Base-by-base conservation (phyloP, 2,113 vertebrate genomes). In the Cyanocitta stelleri region DNA sequence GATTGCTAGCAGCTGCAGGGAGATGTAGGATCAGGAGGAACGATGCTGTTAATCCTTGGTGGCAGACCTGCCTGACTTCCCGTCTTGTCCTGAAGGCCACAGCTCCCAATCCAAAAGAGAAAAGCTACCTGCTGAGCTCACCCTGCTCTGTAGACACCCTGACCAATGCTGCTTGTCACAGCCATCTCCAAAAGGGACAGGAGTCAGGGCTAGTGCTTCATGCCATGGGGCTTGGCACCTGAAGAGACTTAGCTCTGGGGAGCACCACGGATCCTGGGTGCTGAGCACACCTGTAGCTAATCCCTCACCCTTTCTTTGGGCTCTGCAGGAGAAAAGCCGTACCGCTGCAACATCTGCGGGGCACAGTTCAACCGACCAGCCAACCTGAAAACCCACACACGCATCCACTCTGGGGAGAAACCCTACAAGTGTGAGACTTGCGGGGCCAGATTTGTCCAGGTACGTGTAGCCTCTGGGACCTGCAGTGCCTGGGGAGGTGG, bases 351-450 rank as follows among this genome's bases (percentile, higher is more conserved):
- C 95, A 99, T 99, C 92, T 99, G 99, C 0, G 99, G 99, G 13
- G 99, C 99, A 13, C 99, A 99, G 97, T 99, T 99, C 97, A 99
- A 99, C 97, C 98, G 99, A 54, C 99, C 99, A 0, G 99, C 99
- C 89, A 99, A 99, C 97, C 98, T 99, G 96, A 99, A 99, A 97
- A 99, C 99, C 8, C 99, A 99, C 82, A 99, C 99, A 4, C 98
- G 99, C 72, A 99, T 99, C 91, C 99, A 99, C 98, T 99, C 99
- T 2, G 99, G 99, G 89, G 99, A 99, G 96, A 99, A 99, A 97
- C 99, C 99, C 32, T 99, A 99, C 97, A 99, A 99, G 97, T 99
- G 99, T 10, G 99, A 99, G 95, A 99, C 99, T 0, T 99, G 98
- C 0, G 98, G 98, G 16, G 98, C 98, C 66, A 97, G 98, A 90